Evolutionary conservation across 2,888 invertebrate species (phyloP), one percentile per base, ranked within the genome.

Genomic region (Cylindroiulus punctatus): DNA sequence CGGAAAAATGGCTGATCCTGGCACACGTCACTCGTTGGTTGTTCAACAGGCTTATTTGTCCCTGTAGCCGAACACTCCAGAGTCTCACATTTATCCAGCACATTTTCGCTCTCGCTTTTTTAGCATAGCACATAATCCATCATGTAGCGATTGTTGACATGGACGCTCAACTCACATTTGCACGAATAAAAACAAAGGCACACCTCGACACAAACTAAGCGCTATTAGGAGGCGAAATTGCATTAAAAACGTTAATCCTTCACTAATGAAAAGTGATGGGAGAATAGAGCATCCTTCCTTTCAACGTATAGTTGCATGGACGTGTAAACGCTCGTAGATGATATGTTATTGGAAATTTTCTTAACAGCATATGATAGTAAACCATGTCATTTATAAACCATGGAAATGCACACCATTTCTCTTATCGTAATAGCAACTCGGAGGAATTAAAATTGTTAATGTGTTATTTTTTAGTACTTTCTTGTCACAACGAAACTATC

Each of bases 11-110:
- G 65, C 22, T 65, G 7, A 65, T 65, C 65, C 65, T 65, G n/a
- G 65, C 65, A 12, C 65, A 65, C 65, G 65, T n/a, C 65, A 65
- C 65, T 65, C 26, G 65, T 65, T 65, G 65, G 26, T 26, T 26
- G 65, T 65, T 65, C 65, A 65, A 65, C 22, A 65, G 65, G 65
- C 65, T 26, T 10, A 26, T 0, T 26, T 65, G 65, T 26, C 65
- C 26, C 65, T 65, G 65, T 65, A 65, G 22, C 65, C 65, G 65
- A 65, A 65, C 65, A 65, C 65, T 65, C 26, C 65, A 65, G 57
- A 57, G 26, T 65, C 65, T 65, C 65, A 65, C 65, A 65, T 65
- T 65, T 65, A 65, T 65, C 65, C 65, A 65, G 65, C 65, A 65
- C 65, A 65, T 65, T 65, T 65, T 65, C 65, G n/a, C 22, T 65